Conservation (phyloP, 2,797 vertebrate genomes). For the Lepus townsendii region DNA sequence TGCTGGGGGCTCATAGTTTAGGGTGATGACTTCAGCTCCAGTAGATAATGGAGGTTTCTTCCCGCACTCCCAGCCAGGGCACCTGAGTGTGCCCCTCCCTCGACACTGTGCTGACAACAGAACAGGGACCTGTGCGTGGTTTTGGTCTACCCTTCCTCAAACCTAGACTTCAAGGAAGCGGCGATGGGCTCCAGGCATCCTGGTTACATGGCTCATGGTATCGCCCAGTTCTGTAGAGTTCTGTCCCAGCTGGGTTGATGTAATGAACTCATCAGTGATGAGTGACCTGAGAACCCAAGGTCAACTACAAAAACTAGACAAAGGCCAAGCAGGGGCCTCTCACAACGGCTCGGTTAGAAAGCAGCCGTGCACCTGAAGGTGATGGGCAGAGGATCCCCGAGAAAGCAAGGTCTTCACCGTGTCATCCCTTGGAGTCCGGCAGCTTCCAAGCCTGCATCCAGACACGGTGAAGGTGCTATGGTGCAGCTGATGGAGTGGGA, state of each 20-base stretch:
- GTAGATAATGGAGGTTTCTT: background rate
- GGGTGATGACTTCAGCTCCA: background rate
- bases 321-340: background rate
- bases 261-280: rapidly evolving
- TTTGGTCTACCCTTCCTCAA: background rate
- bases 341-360: background rate
- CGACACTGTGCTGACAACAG: background rate
- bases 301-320: background rate
- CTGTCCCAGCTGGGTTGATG: background rate
- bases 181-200: no score
- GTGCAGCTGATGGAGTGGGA: background rate
- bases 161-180: background rate
- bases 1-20: background rate
- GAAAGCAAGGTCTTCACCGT: background rate
- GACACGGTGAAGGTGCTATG: background rate
- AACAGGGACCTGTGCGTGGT: background rate
- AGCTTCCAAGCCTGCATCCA: background rate
- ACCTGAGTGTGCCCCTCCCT: no score
- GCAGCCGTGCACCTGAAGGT: background rate
- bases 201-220: rapidly evolving
- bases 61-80: rapidly evolving
- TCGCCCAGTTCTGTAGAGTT: background rate
- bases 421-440: background rate
- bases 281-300: background rate
- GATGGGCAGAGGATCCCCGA: background rate